Evolutionary conservation across 2,797 vertebrate species (phyloP).

Genomic region (Novumbra hubbsi): DNA sequence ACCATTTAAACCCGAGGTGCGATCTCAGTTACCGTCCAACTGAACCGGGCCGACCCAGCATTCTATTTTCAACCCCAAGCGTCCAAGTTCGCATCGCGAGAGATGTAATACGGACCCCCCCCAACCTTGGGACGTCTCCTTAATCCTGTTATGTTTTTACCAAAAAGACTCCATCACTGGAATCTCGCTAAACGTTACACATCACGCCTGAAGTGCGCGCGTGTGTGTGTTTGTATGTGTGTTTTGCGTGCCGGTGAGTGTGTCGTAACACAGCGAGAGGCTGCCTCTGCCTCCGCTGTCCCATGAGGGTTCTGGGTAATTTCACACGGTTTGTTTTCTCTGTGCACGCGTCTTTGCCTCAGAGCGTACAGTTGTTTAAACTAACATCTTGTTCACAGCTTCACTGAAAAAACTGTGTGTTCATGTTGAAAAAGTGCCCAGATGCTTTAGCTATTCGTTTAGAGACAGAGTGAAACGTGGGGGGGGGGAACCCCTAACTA

Average conservation of each 20-base stretch:
- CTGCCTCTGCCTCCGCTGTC: slow-evolving; percentile 9
- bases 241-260: slow-evolving; percentile 7
- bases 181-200: slow-evolving; percentile 75
- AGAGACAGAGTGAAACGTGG: not conserved
- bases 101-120: too few species aligned
- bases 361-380: slow-evolving; percentile 2
- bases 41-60: slow-evolving; percentile 10
- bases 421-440: not conserved
- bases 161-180: slow-evolving; percentile 61
- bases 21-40: not conserved
- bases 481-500: not conserved
- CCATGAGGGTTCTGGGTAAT: slow-evolving; percentile 56
- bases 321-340: slow-evolving; percentile 56
- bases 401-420: not conserved
- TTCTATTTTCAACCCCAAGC: slow-evolving; percentile 2
- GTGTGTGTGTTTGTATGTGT: slow-evolving; percentile 20
- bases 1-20: too few species aligned
- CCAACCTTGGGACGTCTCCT: too few species aligned
- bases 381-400: not conserved
- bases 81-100: not conserved
- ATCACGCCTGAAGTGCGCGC: slow-evolving; percentile 57
- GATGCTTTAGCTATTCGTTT: not conserved
- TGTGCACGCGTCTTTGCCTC: slow-evolving; percentile 4
- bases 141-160: slow-evolving; percentile 59
- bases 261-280: slow-evolving; percentile 20